Conservation (phyloP, 2,113 vertebrate species). For the Syrmaticus mikado region DNA sequence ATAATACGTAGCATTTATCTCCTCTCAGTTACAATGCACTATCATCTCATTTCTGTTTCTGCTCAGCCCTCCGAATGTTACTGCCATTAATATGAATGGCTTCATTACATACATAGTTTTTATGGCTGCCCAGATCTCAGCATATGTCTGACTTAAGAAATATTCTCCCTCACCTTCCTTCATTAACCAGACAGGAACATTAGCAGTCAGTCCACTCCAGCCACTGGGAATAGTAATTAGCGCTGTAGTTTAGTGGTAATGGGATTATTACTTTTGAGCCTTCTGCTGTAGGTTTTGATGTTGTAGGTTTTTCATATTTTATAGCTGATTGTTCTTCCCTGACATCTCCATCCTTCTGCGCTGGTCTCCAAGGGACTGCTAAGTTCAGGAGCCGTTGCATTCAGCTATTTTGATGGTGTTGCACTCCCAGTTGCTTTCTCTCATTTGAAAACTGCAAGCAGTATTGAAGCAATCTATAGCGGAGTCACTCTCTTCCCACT, state of each 20-base stretch:
- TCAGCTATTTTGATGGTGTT: background rate
- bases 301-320: constrained; percentile 67
- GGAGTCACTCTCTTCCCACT: background rate
- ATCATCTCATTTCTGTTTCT: constrained; percentile 28
- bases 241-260: constrained; percentile 66
- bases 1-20: constrained; percentile 13
- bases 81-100: constrained; percentile 56
- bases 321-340: constrained; percentile 63
- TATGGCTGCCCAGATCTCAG: constrained; percentile 45
- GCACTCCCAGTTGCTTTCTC: background rate
- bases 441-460: background rate
- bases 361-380: constrained; percentile 1
- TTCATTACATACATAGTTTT: constrained; percentile 55
- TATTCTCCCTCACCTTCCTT: constrained; percentile 64
- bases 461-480: background rate
- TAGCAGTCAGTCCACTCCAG: constrained; percentile 63
- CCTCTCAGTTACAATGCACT: background rate
- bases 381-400: background rate
- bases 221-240: constrained; percentile 68
- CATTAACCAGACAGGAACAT: constrained; percentile 60
- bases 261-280: constrained; percentile 66
- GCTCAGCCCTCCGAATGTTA: constrained; percentile 24
- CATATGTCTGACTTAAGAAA: constrained; percentile 60
- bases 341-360: constrained; percentile 67
- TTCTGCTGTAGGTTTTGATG: constrained; percentile 58